A percentile compares a stretch with the other conserved stretches of the same genome.
phyloP scores from a whole-genome alignment of 2,797 vertebrate genomes.

The Lutjanus campechanus region DNA sequence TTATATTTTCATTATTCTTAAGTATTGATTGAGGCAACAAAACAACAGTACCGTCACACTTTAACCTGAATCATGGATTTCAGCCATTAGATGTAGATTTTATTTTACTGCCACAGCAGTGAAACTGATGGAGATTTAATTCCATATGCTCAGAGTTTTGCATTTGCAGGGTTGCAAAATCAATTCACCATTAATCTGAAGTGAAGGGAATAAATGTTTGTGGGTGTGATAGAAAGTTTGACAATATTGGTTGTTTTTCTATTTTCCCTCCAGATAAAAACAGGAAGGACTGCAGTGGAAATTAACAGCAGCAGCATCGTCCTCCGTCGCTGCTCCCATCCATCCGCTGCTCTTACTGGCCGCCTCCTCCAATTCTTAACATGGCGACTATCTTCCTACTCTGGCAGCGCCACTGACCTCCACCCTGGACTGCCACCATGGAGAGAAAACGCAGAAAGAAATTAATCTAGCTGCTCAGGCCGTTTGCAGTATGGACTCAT shows the following conservation, averaged over 20 bases:
- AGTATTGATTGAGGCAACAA: neutral
- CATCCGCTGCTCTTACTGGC: conserved; percentile 23
- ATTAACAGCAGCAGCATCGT: neutral
- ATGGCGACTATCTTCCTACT: conserved; percentile 87
- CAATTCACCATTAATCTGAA: conserved; percentile 1
- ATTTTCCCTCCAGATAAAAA: conserved; percentile 23
- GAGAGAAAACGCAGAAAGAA: conserved; percentile 99
- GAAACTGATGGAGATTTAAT: conserved; percentile 24
- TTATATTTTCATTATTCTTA: neutral
- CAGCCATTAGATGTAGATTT: neutral
- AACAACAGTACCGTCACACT: neutral
- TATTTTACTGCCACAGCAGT: conserved; percentile 17
- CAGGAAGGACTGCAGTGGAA: conserved; percentile 17
- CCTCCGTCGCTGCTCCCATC: neutral
- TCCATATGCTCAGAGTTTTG: neutral
- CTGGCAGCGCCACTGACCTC: conserved; percentile 84
- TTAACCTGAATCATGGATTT: conserved; percentile 16
- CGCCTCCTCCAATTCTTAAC: conserved; percentile 51
- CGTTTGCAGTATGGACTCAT: conserved; percentile 77
- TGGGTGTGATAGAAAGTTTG: neutral
- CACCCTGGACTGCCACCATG: conserved; percentile 88
- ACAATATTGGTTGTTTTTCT: neutral
- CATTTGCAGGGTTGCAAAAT: conserved; percentile 16
- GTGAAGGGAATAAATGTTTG: neutral
- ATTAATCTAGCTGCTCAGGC: conserved; percentile 88